phyloP scores from a whole-genome alignment of 2,888 invertebrate species.

The Sinodicranocentrus sp. region DNA sequence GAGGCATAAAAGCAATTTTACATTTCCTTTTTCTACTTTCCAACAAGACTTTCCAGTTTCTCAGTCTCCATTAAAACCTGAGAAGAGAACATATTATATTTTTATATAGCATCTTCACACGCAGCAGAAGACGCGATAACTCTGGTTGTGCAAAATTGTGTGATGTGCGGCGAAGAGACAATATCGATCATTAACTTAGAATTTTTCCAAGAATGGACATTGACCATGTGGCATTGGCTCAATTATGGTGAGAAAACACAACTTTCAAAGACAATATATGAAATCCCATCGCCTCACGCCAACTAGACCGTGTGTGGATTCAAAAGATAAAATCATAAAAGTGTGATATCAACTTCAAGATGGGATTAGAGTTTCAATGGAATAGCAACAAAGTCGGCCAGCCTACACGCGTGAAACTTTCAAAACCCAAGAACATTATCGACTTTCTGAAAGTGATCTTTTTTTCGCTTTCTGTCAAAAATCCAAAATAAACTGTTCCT shows the following conservation, averaged over 20 bases:
- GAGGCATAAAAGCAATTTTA: constrained; percentile 34
- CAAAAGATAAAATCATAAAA: neutral
- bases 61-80: neutral
- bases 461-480: constrained; percentile 12
- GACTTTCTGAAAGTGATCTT: constrained; percentile 21
- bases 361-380: too few relatives aligned
- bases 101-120: constrained; percentile 27
- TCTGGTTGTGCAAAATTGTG: too few relatives aligned
- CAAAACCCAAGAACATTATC: constrained; percentile 35
- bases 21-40: constrained; percentile 55
- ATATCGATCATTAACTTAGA: neutral
- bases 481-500: constrained; percentile 7
- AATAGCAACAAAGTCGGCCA: too few relatives aligned
- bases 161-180: too few relatives aligned
- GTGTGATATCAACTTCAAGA: too few relatives aligned
- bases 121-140: neutral
- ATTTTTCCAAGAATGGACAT: constrained; percentile 48
- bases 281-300: neutral
- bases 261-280: constrained; percentile 53
- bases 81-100: neutral
- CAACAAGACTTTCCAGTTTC: constrained; percentile 66
- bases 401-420: constrained; percentile 27
- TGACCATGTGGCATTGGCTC: constrained; percentile 21
- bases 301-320: neutral
- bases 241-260: constrained; percentile 58